Conservation (phyloP, 1,140 invertebrate genomes). For the Bombus polaris region DNA sequence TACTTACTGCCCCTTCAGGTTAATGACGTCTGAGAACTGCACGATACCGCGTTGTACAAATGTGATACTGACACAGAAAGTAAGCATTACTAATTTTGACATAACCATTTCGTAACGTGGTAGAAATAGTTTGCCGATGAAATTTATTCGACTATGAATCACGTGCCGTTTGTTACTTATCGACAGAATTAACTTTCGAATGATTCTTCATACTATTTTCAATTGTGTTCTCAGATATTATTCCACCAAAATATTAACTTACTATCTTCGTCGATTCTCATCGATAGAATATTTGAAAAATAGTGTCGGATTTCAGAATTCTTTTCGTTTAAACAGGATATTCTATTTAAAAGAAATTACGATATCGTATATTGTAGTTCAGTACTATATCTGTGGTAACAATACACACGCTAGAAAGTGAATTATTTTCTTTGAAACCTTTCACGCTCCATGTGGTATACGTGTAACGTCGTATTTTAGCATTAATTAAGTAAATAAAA, state of each 20-base stretch:
- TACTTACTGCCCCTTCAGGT: slow-evolving; percentile 1
- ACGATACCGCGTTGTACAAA: not conserved
- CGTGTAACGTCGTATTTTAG: no score
- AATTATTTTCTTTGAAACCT: no score
- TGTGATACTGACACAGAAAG: not conserved
- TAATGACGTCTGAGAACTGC: not conserved
- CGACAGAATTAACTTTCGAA: slow-evolving; percentile 13
- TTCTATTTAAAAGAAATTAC: not conserved
- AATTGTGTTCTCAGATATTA: not conserved
- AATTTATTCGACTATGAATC: slow-evolving; percentile 6
- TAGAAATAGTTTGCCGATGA: not conserved
- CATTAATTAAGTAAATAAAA: no score
- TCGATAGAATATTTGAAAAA: not conserved
- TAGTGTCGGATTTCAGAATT: not conserved
- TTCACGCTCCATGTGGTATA: no score
- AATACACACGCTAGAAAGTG: no score
- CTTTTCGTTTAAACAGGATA: not conserved
- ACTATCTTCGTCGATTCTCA: not conserved
- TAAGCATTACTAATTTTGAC: not conserved
- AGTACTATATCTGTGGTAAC: no score
- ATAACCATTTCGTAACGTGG: not conserved
- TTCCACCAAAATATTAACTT: not conserved
- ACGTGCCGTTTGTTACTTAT: not conserved
- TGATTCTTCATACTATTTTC: not conserved
- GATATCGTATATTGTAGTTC: not conserved